Evolutionary conservation across 2,113 vertebrate genomes (phyloP).

Genomic region (Cettia cetti): DNA sequence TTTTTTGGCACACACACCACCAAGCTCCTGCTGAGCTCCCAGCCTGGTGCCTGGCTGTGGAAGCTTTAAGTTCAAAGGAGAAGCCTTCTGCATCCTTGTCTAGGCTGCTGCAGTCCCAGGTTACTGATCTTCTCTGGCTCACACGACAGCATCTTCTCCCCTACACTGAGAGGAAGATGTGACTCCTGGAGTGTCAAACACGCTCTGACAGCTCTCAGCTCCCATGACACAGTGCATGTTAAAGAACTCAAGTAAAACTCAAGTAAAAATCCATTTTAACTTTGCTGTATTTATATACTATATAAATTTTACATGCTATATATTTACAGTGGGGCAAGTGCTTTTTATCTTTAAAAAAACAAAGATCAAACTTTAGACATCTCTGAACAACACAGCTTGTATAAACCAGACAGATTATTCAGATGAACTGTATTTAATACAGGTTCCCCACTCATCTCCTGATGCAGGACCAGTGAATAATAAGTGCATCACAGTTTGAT

Average conservation of each 20-base stretch:
- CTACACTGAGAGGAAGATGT: neutral
- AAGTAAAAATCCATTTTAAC: slow-evolving; percentile 56
- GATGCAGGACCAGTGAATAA: slow-evolving; percentile 85
- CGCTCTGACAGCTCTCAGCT: neutral
- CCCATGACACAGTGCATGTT: slow-evolving; percentile 10
- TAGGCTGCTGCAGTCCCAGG: slow-evolving; percentile 10
- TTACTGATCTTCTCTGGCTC: neutral
- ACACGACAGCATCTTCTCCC: slow-evolving; percentile 9
- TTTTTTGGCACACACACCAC: neutral
- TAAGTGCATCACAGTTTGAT: slow-evolving; percentile 85
- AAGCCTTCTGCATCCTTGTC: slow-evolving; percentile 5
- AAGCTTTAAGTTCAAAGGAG: neutral
- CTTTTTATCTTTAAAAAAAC: slow-evolving; percentile 83
- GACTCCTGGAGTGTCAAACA: neutral
- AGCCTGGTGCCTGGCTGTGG: neutral
- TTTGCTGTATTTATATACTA: slow-evolving; percentile 84
- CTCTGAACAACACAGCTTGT: slow-evolving; percentile 83
- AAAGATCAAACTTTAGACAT: slow-evolving; percentile 83
- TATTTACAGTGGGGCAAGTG: slow-evolving; percentile 87
- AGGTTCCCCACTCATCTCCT: slow-evolving; percentile 83
- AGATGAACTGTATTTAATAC: slow-evolving; percentile 83
- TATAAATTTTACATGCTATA: slow-evolving; percentile 97
- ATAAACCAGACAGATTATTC: slow-evolving; percentile 85
- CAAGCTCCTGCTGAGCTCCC: neutral
- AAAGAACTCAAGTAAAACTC: slow-evolving; percentile 53